Base-by-base conservation (phyloP, 2,113 vertebrate species). In the Chaenogobius annularis region DNA sequence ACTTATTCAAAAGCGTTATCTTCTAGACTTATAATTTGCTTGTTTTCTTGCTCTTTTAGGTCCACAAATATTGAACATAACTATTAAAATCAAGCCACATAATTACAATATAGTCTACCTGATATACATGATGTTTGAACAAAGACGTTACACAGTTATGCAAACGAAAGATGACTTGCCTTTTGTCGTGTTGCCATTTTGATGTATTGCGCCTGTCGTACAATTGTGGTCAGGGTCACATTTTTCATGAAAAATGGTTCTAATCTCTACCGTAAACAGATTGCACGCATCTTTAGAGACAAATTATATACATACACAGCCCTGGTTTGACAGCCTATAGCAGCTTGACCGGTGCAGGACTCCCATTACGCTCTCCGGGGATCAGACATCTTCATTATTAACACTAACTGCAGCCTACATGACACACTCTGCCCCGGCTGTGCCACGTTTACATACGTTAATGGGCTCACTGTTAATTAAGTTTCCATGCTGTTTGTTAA, bases 381-480 rank as follows among this genome's bases (percentile, higher is more conserved):
- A 79, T 48, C 66, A 55, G 69, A 26, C 66, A 26, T 65, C 79
- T 87, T 68, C 79, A 83, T 88, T 77, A 84, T 79, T 75, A 85
- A 81, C 73, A 76, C 70, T 67, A 72, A 71, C 58, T 62, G 22
- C 56, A 55, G 59, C 74, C 77, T 68, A 47, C 54, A 67, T 58
- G 50, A 69, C 26, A 61, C 65, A 48, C 50, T 47, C 43, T 72
- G 56, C 46, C 62, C 40, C 46, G 12, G 22, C 55, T 56, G 44
- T 3, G 50, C 75, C 22, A 55, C 85, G 79, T 85, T 85, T 82
- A 76, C 76, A 40, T n/a, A n/a, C 59, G 61, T 75, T 83, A 87
- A 85, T 80, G 75, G 80, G 80, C 65, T 69, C 54, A 10, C 40
- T 73, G 75, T 73, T 85, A 78, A 91, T 84, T 72, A 52, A 72